These are phyloP conservation scores for Strongylocentrotus purpuratus DNA, from an alignment of 35 echinoderm and acorn worm species.

Conservation along the genomic window DNA sequence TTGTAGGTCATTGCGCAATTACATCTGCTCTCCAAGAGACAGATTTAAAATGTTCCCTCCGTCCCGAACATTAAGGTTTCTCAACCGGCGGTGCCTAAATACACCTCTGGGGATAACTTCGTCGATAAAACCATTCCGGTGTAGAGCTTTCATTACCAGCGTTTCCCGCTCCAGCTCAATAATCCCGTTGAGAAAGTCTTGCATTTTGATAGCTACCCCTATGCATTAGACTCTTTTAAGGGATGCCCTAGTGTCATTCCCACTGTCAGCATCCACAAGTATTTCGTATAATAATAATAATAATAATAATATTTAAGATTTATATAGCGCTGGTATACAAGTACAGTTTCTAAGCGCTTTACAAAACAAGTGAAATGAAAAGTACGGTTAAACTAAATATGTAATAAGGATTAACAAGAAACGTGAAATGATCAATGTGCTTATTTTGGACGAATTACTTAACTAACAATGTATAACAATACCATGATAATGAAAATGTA, in stretches of 20 bases:
- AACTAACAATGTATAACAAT: too few relatives aligned
- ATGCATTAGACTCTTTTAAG: neutral
- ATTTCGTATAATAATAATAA: too few relatives aligned
- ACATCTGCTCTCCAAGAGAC: neutral
- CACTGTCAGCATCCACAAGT: too few relatives aligned
- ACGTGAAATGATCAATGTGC: too few relatives aligned
- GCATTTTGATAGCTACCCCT: neutral
- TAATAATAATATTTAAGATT: too few relatives aligned
- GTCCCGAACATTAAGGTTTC: constrained; percentile 9
- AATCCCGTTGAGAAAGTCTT: neutral
- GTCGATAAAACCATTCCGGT: constrained; percentile 16
- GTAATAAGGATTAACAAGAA: too few relatives aligned
- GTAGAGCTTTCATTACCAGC: neutral
- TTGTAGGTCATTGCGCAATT: constrained; percentile 16
- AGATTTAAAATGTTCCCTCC: neutral
- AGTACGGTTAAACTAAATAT: too few relatives aligned
- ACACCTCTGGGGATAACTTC: neutral
- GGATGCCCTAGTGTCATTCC: neutral
- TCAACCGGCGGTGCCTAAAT: neutral
- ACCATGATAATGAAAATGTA: too few relatives aligned
- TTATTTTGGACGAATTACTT: too few relatives aligned
- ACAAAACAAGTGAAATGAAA: too few relatives aligned
- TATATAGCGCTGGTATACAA: too few relatives aligned
- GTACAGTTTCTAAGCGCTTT: too few relatives aligned
- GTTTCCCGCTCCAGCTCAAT: neutral